Evolutionary conservation across 2,113 vertebrate genomes (phyloP).

Genomic region (Myotis yumanensis): DNA sequence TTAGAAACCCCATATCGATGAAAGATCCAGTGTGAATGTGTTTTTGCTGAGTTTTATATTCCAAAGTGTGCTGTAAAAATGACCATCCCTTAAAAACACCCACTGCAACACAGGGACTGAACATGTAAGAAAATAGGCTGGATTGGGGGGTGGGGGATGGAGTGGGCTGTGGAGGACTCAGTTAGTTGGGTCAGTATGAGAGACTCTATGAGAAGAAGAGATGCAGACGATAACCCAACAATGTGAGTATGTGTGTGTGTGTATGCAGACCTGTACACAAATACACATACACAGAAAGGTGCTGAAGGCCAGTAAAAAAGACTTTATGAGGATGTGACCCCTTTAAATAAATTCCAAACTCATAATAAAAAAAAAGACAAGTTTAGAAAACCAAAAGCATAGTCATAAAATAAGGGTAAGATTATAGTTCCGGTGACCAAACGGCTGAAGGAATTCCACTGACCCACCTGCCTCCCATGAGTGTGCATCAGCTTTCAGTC

Average conservation of each 20-base stretch:
- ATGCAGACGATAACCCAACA: background rate
- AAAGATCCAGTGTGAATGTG: slow-evolving; percentile 2
- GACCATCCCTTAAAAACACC: background rate
- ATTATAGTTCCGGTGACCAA: background rate
- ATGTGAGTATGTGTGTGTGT: background rate
- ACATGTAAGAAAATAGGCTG: background rate
- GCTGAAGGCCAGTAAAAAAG: background rate
- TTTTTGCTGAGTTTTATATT: slow-evolving; percentile 35
- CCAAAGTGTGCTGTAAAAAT: slow-evolving; percentile 4
- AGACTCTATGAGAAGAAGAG: background rate
- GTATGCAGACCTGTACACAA: background rate
- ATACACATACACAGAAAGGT: background rate
- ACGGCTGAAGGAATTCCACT: background rate
- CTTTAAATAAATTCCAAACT: background rate
- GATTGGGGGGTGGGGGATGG: background rate
- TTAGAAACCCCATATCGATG: background rate
- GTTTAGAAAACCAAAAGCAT: background rate
- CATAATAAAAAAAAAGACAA: background rate
- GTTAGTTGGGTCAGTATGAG: background rate
- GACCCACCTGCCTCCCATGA: background rate
- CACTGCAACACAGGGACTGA: background rate
- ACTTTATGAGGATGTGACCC: background rate
- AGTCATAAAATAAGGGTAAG: background rate
- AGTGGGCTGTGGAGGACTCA: background rate
- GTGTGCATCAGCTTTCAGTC: background rate